Percentiles rank a stretch among this genome's conserved stretches.
These are phyloP conservation scores for Erythrocebus patas DNA, from an alignment of 2,113 vertebrate species.

Conservation along the genomic window DNA sequence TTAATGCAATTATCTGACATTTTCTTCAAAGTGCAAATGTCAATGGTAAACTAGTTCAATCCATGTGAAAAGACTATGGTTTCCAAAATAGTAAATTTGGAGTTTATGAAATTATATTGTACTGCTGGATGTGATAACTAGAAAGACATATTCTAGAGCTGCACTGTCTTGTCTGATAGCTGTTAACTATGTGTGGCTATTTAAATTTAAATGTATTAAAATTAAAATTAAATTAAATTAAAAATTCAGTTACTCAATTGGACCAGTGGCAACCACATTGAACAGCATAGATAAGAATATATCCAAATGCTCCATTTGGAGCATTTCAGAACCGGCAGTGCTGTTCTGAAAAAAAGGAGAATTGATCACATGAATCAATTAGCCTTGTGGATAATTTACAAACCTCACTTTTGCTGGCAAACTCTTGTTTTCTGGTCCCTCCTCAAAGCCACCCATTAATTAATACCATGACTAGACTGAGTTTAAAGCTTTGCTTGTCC, in stretches of 20 bases:
- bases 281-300: background rate
- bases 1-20: background rate
- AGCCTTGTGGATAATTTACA: background rate
- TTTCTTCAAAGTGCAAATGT: background rate
- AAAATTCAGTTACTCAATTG: background rate
- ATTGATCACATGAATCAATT: background rate
- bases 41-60: background rate
- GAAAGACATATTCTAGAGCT: background rate
- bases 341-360: background rate
- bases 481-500: background rate
- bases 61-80: background rate
- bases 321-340: no score
- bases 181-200: background rate
- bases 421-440: background rate
- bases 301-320: background rate
- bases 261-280: background rate
- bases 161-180: background rate
- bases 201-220: background rate
- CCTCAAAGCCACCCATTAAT: background rate
- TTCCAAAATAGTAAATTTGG: background rate
- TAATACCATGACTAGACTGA: no score
- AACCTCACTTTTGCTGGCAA: background rate
- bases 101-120: background rate
- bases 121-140: background rate
- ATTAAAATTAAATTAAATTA: background rate